Percentiles rank a stretch among this genome's conserved stretches.
Evolutionary conservation across 2,113 vertebrate species (phyloP).

Genomic region (Mesocricetus auratus): DNA sequence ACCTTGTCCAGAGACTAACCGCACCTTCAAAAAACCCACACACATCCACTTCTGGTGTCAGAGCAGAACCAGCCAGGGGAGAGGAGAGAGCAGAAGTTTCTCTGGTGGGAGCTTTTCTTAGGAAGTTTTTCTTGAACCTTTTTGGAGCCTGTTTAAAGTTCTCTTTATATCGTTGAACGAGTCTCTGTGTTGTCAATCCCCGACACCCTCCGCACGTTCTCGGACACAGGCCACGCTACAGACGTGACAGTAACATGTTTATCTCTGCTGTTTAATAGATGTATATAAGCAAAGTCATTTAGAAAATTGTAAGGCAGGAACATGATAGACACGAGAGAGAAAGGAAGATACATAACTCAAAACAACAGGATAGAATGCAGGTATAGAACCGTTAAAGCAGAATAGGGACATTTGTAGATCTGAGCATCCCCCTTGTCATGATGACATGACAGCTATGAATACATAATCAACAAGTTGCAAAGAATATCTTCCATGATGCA

Average conservation of each 20-base stretch:
- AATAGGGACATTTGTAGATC: background rate
- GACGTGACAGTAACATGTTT: background rate
- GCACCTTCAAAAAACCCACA: too few species aligned
- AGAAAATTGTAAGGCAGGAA: background rate
- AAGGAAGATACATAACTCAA: background rate
- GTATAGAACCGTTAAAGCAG: background rate
- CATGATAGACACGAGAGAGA: background rate
- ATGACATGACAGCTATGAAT: constrained; percentile 48
- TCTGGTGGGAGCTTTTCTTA: too few species aligned
- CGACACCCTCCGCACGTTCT: too few species aligned
- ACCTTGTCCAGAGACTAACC: too few species aligned
- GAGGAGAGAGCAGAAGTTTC: too few species aligned
- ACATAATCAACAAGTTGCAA: constrained; percentile 28
- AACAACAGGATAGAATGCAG: background rate
- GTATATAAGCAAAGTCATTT: background rate
- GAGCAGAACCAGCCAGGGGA: too few species aligned
- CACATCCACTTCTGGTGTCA: too few species aligned
- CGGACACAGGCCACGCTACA: too few species aligned
- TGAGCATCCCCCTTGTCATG: background rate
- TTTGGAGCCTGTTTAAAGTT: too few species aligned
- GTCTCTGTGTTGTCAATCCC: too few species aligned
- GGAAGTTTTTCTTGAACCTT: too few species aligned
- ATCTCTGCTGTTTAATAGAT: background rate
- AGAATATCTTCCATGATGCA: background rate
- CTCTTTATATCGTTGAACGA: too few species aligned